These are phyloP conservation scores for Drosophila anomalata DNA, from an alignment of 2,888 invertebrate genomes.

Conservation along the genomic window DNA sequence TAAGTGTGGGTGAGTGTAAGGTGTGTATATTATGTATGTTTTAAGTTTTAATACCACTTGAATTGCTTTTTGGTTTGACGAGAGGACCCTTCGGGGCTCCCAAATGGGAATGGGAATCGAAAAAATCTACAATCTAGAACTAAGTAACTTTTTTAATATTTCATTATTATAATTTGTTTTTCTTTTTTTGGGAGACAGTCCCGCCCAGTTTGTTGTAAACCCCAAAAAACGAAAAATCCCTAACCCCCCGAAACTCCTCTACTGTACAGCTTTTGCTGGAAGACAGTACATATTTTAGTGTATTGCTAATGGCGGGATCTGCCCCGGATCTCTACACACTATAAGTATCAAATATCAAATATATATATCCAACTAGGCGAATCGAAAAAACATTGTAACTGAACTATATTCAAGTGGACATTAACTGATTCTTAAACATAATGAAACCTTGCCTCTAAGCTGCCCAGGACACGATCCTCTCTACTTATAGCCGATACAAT, in stretches of 20 bases:
- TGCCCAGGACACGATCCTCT: conserved; percentile 5
- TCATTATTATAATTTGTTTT: not conserved
- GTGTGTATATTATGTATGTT: conserved; percentile 19
- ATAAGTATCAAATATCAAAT: conserved; percentile 19
- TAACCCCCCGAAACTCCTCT: conserved; percentile 1
- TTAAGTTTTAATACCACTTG: conserved; percentile 68
- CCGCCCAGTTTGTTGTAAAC: not conserved
- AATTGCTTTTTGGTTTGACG: conserved; percentile 67
- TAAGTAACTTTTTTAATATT: conserved; percentile 34
- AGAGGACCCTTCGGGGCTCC: not conserved
- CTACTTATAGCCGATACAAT: not conserved
- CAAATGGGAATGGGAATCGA: conserved; percentile 25
- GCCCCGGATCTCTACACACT: not conserved
- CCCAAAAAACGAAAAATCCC: not conserved
- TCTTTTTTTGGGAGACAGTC: not conserved
- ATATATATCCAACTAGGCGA: conserved; percentile 26
- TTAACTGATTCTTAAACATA: conserved; percentile 55
- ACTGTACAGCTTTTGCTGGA: conserved; percentile 13
- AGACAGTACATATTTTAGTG: conserved; percentile 32
- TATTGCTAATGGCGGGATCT: conserved; percentile 13
- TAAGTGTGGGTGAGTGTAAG: conserved; percentile 9
- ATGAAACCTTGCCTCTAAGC: conserved; percentile 61
- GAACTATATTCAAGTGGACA: conserved; percentile 30
- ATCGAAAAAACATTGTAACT: conserved; percentile 21
- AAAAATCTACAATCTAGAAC: conserved; percentile 40